Evolutionary conservation across 2,797 vertebrate genomes (phyloP), one percentile per base, ranked within the genome.

Genomic region (Epinephelus coioides): DNA sequence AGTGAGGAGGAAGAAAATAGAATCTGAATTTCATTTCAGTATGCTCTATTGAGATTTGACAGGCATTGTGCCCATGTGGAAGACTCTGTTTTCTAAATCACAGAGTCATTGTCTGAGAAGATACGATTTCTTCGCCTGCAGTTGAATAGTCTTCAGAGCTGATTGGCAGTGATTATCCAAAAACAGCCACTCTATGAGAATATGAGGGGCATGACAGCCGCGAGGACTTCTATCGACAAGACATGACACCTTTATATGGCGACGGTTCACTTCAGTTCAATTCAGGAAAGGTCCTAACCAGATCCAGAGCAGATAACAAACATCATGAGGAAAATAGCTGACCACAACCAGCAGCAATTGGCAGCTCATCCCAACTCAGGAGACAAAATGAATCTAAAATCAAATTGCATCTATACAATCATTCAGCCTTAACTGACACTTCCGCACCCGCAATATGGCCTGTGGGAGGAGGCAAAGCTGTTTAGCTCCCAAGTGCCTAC

Each of bases 1-100:
- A 72, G 34, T 64, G 74, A 49, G 54, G 76, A 72, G 54, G 60
- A 78, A 46, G 77, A 68, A 83, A 62, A 87, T 69, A 73, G 74
- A 83, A 81, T 84, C 68, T 65, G 83, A 87, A 85, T 86, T 84
- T 86, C 66, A 84, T 90, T 91, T 92, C 70, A 88, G 72, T 83
- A 74, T n/a, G 46, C 74, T 73, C 77, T 76, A 79, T 86, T 80
- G 79, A 89, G 75, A 78, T 87, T 84, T 92, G 88, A 91, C 89
- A 94, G 85, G 72, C 84, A 84, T 88, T 89, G 85, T 84, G 74
- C 40, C 2, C 10, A 72, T 43, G 69, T 69, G 79, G n/a, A 69
- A 60, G 72, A 69, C 74, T 86, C 78, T 78, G 50, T 81, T 79
- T 81, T 81, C 57, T 44, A 74, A 87, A 90, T 81, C 74, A 81